These are phyloP conservation scores for Contarinia nasturtii DNA, from an alignment of 1,140 invertebrate species.

Conservation along the genomic window DNA sequence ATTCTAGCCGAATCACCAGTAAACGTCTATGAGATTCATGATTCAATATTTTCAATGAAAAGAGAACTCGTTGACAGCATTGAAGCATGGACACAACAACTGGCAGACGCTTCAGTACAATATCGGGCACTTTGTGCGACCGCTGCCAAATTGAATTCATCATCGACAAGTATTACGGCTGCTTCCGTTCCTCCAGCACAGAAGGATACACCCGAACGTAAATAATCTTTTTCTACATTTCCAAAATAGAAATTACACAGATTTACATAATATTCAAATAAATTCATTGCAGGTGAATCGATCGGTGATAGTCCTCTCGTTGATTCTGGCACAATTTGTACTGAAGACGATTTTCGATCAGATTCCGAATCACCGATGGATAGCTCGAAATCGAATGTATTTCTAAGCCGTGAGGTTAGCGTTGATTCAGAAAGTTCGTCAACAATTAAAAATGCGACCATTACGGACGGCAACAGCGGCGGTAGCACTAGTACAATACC, in stretches of 20 bases:
- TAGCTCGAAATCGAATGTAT: too few relatives aligned
- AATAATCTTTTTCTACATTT: too few relatives aligned
- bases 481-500: neutral
- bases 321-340: constrained; percentile 19
- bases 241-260: too few relatives aligned
- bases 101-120: constrained; percentile 13
- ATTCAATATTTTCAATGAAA: constrained; percentile 16
- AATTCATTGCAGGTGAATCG: too few relatives aligned
- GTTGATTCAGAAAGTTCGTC: too few relatives aligned
- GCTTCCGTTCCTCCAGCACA: neutral
- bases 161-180: too few relatives aligned
- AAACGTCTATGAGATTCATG: constrained; percentile 14
- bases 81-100: constrained; percentile 16
- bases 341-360: constrained; percentile 17
- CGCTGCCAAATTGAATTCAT: too few relatives aligned
- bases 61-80: constrained; percentile 19
- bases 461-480: neutral
- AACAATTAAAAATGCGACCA: too few relatives aligned
- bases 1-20: constrained; percentile 21
- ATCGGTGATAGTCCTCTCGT: constrained; percentile 1
- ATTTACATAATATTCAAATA: too few relatives aligned
- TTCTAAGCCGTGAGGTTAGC: too few relatives aligned
- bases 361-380: neutral
- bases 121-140: neutral
- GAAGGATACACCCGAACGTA: too few relatives aligned